Evolutionary conservation across 1,140 invertebrate genomes (phyloP).

Genomic region (Zaprionus inermis): DNA sequence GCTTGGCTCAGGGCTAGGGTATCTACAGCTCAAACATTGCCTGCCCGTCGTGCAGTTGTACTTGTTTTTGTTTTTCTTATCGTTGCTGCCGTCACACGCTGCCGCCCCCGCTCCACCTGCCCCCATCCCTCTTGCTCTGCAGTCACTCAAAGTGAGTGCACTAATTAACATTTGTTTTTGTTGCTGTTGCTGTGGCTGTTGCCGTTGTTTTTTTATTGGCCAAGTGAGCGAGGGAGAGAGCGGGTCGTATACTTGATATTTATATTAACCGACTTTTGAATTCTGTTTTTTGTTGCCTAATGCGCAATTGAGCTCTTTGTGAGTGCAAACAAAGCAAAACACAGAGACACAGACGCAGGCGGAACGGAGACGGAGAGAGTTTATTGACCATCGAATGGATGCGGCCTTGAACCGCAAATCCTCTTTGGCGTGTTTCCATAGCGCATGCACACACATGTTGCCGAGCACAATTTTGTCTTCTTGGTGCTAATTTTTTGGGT

Average conservation of each 20-base stretch:
- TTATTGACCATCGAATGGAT: constrained; percentile 63
- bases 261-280: constrained; percentile 37
- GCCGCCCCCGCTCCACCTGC: neutral
- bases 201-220: constrained; percentile 64
- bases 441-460: neutral
- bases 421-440: constrained; percentile 39
- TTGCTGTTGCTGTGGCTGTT: constrained; percentile 10
- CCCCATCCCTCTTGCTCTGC: constrained; percentile 12
- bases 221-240: constrained; percentile 10
- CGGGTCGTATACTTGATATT: constrained; percentile 10
- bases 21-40: neutral
- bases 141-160: constrained; percentile 69
- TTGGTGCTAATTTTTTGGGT: constrained; percentile 61
- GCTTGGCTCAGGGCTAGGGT: neutral
- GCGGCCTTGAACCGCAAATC: constrained; percentile 65
- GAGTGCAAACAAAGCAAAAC: constrained; percentile 56
- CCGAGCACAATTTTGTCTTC: constrained; percentile 23
- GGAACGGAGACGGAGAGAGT: constrained; percentile 32
- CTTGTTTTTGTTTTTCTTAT: constrained; percentile 18
- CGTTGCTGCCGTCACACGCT: constrained; percentile 45
- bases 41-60: neutral
- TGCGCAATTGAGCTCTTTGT: constrained; percentile 67
- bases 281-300: constrained; percentile 37
- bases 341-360: neutral
- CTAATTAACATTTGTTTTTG: constrained; percentile 68